A percentile compares a stretch with the other conserved stretches of the same genome.
Conservation (phyloP, 2,113 vertebrate species). For the Mastomys coucha region DNA sequence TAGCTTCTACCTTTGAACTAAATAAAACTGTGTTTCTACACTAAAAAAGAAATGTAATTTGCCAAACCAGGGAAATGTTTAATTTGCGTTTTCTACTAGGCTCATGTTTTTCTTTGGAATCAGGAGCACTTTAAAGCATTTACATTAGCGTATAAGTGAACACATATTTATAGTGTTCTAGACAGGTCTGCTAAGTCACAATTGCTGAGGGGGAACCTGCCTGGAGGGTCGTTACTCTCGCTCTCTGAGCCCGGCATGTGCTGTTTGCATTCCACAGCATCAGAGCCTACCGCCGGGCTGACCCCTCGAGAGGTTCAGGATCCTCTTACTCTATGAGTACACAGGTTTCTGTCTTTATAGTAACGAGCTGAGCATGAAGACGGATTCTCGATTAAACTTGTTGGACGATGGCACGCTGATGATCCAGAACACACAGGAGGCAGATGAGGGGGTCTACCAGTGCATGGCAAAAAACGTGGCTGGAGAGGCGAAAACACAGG, state of each 20-base stretch:
- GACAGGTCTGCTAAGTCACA: rapidly evolving
- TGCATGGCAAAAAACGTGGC: slow-evolving; percentile 99
- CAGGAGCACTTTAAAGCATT: background rate
- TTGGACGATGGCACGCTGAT: slow-evolving; percentile 97
- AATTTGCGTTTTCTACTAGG: background rate
- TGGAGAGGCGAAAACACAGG: slow-evolving; percentile 96
- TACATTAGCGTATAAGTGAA: rapidly evolving
- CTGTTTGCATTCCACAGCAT: too few species aligned
- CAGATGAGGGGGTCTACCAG: slow-evolving; percentile 97
- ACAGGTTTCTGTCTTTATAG: slow-evolving; percentile 81
- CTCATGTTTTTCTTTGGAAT: background rate
- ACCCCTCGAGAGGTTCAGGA: rapidly evolving
- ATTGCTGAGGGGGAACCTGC: rapidly evolving
- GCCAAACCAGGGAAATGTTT: background rate
- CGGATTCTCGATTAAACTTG: slow-evolving; percentile 96
- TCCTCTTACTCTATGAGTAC: slow-evolving; percentile 30
- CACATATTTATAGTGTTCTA: background rate
- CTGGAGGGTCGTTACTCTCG: background rate
- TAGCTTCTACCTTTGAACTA: background rate
- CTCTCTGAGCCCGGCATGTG: background rate
- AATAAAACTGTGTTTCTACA: background rate
- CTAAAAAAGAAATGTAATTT: background rate
- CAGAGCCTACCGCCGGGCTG: too few species aligned
- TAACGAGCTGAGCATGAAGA: slow-evolving; percentile 96
- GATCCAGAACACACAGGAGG: slow-evolving; percentile 97